Conservation (phyloP, 2,113 vertebrate genomes). For the Melospiza georgiana region DNA sequence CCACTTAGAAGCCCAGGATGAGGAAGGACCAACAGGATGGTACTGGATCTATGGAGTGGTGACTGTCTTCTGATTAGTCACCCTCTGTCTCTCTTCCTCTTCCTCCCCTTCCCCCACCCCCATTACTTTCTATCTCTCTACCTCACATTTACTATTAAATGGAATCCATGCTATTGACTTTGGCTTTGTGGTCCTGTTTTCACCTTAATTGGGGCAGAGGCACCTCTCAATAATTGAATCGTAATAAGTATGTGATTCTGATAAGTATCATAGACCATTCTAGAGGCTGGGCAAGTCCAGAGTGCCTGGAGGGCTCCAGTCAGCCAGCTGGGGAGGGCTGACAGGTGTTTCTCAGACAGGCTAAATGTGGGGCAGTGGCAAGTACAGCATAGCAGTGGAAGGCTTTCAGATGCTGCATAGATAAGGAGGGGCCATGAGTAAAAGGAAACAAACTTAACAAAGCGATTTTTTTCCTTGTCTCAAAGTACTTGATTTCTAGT, state of each 20-base stretch:
- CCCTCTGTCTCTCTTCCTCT: background rate
- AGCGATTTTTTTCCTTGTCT: background rate
- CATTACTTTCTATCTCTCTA: background rate
- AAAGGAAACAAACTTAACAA: background rate
- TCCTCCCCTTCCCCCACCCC: background rate
- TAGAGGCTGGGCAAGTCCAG: background rate
- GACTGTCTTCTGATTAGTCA: background rate
- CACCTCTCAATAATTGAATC: background rate
- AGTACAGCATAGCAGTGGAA: background rate
- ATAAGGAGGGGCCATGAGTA: background rate
- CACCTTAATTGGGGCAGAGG: background rate
- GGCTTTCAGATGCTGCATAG: background rate
- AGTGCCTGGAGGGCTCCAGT: background rate
- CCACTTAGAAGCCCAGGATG: background rate
- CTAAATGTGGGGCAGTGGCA: background rate
- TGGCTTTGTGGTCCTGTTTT: background rate
- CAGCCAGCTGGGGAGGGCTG: background rate
- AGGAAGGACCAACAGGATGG: background rate
- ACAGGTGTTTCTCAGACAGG: background rate
- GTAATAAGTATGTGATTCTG: background rate
- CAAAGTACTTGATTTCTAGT: background rate
- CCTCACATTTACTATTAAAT: background rate
- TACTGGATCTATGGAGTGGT: background rate
- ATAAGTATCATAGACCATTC: background rate
- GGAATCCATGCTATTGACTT: background rate